Percentiles rank a stretch among this genome's conserved stretches.
Conservation (phyloP, 2,797 vertebrate species). For the Chromis chromis region DNA sequence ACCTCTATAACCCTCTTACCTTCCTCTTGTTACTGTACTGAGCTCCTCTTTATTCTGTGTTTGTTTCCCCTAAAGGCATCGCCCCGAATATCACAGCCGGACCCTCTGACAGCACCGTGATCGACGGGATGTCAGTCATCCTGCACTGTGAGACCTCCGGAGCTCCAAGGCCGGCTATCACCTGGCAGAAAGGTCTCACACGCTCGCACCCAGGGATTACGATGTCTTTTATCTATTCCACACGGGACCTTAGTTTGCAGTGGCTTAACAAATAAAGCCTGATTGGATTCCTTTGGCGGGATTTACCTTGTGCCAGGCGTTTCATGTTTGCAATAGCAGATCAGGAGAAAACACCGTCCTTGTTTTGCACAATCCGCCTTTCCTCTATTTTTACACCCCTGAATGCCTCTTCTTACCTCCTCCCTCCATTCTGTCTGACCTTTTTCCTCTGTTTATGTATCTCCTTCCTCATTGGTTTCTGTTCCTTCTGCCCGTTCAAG, state of each 20-base stretch:
- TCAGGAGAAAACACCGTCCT: constrained; percentile 42
- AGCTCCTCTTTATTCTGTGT: constrained; percentile 45
- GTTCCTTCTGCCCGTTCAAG: constrained; percentile 66
- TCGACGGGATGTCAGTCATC: constrained; percentile 94
- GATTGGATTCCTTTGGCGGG: constrained; percentile 64
- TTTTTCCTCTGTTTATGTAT: background rate
- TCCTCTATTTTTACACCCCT: constrained; percentile 7
- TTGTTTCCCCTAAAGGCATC: constrained; percentile 86
- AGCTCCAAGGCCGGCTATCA: constrained; percentile 94
- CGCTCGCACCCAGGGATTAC: constrained; percentile 39
- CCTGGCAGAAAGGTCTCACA: constrained; percentile 94
- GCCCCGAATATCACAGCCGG: constrained; percentile 97
- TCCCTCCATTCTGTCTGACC: background rate
- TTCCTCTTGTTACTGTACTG: constrained; percentile 43
- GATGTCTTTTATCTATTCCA: constrained; percentile 53
- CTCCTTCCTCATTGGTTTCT: background rate
- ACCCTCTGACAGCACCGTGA: constrained; percentile 96
- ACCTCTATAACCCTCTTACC: constrained; percentile 61
- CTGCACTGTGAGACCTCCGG: constrained; percentile 96
- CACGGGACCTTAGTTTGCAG: constrained; percentile 46
- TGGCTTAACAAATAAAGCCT: constrained; percentile 69
- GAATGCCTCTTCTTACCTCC: background rate
- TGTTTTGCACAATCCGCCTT: constrained; percentile 34
- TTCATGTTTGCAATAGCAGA: constrained; percentile 54
- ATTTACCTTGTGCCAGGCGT: constrained; percentile 44